These are phyloP conservation scores for Phrynocephalus versicolor DNA, from an alignment of 2,113 vertebrate genomes.

Conservation along the genomic window DNA sequence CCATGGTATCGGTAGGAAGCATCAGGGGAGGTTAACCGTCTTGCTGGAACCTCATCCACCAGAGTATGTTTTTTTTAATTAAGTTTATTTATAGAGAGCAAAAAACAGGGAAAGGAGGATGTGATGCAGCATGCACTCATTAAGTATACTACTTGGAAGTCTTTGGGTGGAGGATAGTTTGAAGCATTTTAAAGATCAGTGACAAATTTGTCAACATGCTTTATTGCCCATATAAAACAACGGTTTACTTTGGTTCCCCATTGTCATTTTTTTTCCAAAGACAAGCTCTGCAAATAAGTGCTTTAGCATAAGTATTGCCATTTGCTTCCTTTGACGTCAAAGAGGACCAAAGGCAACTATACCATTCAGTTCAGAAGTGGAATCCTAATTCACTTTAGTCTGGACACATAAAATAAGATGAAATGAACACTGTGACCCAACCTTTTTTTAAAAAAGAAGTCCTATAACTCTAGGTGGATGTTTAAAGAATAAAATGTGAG, in stretches of 20 bases:
- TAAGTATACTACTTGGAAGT: background rate
- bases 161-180: background rate
- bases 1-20: background rate
- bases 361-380: slow-evolving; percentile 44
- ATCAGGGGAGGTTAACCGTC: too few relatives aligned
- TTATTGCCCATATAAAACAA: slow-evolving; percentile 48
- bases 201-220: slow-evolving; percentile 50
- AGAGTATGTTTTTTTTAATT: too few relatives aligned
- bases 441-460: background rate
- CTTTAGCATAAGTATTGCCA: slow-evolving; percentile 32
- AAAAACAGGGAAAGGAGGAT: background rate
- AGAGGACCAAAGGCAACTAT: slow-evolving; percentile 49
- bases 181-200: background rate
- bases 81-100: too few relatives aligned
- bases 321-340: slow-evolving; percentile 49
- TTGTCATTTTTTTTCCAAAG: slow-evolving; percentile 31
- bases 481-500: slow-evolving; percentile 22
- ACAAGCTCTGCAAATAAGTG: slow-evolving; percentile 39
- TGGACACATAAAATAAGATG: background rate
- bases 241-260: slow-evolving; percentile 54
- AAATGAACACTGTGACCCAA: slow-evolving; percentile 6
- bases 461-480: slow-evolving; percentile 30
- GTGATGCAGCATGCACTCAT: background rate
- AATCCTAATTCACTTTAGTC: slow-evolving; percentile 31
- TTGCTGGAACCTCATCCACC: too few relatives aligned